phyloP scores from a whole-genome alignment of 2,797 vertebrate species.

The Eurystomus glaucurus region DNA sequence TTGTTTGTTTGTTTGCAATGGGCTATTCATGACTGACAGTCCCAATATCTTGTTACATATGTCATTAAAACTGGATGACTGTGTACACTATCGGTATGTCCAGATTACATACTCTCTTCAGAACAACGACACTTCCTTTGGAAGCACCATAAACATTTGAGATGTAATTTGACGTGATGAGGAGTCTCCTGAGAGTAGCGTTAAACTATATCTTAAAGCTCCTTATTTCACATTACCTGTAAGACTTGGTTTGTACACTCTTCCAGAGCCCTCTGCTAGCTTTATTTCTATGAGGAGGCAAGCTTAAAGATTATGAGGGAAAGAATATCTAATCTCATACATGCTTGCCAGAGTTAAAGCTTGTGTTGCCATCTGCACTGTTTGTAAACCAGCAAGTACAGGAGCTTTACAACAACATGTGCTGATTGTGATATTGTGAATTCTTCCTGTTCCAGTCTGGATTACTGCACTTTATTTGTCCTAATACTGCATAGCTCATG shows the following conservation, averaged over 20 bases:
- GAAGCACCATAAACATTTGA: neutral
- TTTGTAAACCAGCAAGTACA: constrained; percentile 25
- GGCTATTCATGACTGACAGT: neutral
- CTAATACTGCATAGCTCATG: neutral
- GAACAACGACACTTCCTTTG: fast-evolving
- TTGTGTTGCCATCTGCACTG: neutral
- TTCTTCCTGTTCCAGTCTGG: neutral
- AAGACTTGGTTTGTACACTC: neutral
- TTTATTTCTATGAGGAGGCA: neutral
- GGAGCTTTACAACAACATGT: neutral
- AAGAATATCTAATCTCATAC: neutral
- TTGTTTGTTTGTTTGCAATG: neutral
- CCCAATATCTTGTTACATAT: neutral
- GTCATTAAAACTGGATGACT: neutral
- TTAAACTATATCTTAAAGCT: neutral
- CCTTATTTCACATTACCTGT: constrained; percentile 8
- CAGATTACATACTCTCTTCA: neutral
- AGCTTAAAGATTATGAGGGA: neutral
- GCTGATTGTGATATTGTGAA: neutral
- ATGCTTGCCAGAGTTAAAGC: neutral
- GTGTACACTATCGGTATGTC: fast-evolving
- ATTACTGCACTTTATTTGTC: neutral
- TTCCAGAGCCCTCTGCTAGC: neutral
- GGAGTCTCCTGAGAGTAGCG: neutral
- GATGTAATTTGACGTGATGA: neutral